phyloP scores from a whole-genome alignment of 2,113 vertebrate genomes.

The Anarhynchus alexandrinus region DNA sequence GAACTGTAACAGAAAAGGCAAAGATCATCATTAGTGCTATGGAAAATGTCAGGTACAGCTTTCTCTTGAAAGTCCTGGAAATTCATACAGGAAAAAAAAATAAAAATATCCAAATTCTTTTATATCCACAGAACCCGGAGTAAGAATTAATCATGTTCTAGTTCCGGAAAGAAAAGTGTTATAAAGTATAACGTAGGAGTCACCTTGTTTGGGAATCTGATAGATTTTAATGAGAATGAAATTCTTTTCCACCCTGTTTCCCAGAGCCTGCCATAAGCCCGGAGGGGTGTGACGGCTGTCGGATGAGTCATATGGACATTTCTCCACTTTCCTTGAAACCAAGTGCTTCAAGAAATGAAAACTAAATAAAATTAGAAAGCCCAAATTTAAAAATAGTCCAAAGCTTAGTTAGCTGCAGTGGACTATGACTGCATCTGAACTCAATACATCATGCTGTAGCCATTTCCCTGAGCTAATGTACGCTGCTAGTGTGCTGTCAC shows the following conservation, averaged over 20 bases:
- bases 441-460: neutral
- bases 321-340: constrained; percentile 8
- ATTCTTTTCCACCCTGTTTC: neutral
- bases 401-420: neutral
- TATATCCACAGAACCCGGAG: neutral
- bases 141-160: neutral
- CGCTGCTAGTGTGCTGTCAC: neutral
- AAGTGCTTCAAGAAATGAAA: neutral
- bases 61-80: neutral
- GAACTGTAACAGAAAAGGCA: neutral
- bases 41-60: neutral
- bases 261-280: neutral
- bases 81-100: neutral
- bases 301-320: constrained; percentile 13
- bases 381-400: constrained; percentile 41
- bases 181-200: neutral
- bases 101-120: neutral
- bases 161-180: neutral
- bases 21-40: neutral
- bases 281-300: neutral
- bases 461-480: neutral
- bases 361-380: constrained; percentile 36
- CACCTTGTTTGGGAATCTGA: neutral
- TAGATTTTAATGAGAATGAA: neutral
- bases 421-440: neutral